Conservation (phyloP, 1,140 invertebrate genomes). For the Lepeophtheirus salmonis region DNA sequence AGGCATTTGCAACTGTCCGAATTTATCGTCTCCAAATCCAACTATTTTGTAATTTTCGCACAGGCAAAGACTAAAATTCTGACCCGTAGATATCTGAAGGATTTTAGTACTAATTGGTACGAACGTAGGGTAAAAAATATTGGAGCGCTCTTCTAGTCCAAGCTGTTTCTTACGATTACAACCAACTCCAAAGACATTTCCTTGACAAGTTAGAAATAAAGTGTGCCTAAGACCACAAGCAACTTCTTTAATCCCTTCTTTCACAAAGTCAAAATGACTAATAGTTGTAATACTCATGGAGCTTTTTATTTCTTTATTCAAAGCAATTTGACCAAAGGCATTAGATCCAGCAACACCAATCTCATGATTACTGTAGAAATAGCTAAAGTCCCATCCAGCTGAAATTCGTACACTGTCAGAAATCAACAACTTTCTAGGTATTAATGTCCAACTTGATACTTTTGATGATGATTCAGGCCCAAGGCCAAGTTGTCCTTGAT, state of each 20-base stretch:
- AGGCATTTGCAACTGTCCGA: not conserved
- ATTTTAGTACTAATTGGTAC: not conserved
- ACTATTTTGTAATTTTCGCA: not conserved
- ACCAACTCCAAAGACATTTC: not conserved
- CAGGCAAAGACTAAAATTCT: not conserved
- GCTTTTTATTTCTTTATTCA: not conserved
- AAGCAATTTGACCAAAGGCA: not conserved
- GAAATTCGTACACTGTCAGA: not conserved
- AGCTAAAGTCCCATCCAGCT: constrained; percentile 14
- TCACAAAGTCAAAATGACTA: not conserved
- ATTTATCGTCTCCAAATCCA: constrained; percentile 2
- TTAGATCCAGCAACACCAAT: constrained; percentile 11
- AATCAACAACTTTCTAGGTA: not conserved
- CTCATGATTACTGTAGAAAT: not conserved
- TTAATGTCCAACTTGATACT: not conserved
- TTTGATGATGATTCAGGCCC: not conserved
- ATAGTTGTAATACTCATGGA: not conserved
- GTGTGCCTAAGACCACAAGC: not conserved
- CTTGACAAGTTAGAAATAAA: not conserved
- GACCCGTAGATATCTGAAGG: not conserved
- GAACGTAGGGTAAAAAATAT: not conserved
- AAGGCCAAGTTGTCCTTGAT: constrained; percentile 1
- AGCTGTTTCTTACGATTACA: constrained; percentile 3
- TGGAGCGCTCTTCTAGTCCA: not conserved
- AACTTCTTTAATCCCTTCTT: not conserved